phyloP scores from a whole-genome alignment of 2,797 vertebrate genomes.

The Anguilla marmorata region DNA sequence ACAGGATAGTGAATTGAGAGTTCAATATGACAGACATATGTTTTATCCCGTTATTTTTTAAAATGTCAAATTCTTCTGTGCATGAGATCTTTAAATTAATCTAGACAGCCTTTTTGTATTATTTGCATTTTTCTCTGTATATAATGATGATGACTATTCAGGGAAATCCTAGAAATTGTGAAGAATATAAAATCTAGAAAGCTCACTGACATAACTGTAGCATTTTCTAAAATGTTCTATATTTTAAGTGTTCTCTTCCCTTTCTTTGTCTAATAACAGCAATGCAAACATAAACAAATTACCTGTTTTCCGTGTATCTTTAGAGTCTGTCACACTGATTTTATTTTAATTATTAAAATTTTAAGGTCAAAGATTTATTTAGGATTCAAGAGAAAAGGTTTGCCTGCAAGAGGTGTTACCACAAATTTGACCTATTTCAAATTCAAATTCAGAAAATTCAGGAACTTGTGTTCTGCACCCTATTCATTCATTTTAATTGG shows the following conservation, averaged over 20 bases:
- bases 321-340: background rate
- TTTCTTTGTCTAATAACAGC: slow-evolving; percentile 28
- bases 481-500: background rate
- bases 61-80: background rate
- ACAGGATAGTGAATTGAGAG: background rate
- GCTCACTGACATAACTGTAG: background rate
- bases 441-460: background rate
- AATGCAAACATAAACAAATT: background rate
- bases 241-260: background rate
- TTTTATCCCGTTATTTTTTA: background rate
- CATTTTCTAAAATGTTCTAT: background rate
- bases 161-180: background rate
- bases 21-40: background rate
- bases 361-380: background rate
- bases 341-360: background rate
- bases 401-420: background rate
- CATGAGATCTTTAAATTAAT: background rate
- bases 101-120: background rate
- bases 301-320: background rate
- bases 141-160: background rate
- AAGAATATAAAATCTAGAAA: too few relatives aligned
- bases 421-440: background rate
- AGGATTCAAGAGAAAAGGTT: background rate
- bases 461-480: too few relatives aligned
- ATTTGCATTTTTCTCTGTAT: background rate